Base-by-base conservation (phyloP, 2,888 invertebrate genomes). In the Parnassius smintheus region DNA sequence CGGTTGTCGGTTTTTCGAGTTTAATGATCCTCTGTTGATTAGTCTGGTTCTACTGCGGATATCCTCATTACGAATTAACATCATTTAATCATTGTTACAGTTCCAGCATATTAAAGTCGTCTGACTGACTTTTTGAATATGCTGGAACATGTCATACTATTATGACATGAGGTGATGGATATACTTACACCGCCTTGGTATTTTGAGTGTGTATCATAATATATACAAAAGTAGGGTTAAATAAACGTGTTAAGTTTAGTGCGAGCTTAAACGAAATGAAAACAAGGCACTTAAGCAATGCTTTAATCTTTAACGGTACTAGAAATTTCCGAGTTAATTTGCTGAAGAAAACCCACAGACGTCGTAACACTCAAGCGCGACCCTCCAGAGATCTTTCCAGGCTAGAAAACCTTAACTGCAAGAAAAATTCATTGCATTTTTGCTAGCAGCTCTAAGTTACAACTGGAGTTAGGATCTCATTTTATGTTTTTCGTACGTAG, bases 331-430 rank as follows among this genome's bases (percentile, higher is more conserved):
- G 60, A 61, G 62, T 65, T 69, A 69, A 69, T 69, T 69, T 65
- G 65, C 54, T 57, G 66, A 71, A 68, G 66, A 66, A 70, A 67
- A 67, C 68, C 68, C 70, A 69, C 66, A 76, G 73, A 72, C 67
- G 69, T 69, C 69, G 75, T 72, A 67, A 68, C 67, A 66, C 68
- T 61, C 58, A 61, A 66, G 65, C 68, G 66, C 58, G 70, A 67
- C 72, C 71, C 75, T 64, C 64, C 63, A 68, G 70, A 75, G 74
- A 59, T 69, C 59, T 56, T 65, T 68, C 65, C 62, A 57, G 49
- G 35, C 56, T 50, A 41, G 60, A 50, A 66, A 68, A 70, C 68
- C 70, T 67, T 67, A 66, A 62, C 61, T 67, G 60, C 66, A 63
- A 60, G 57, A 54, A 65, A 67, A 60, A 58, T 63, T 59, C 58